These are phyloP conservation scores for Axinella damicornis DNA, from an alignment of 37 sponge, comb jelly and placozoan genomes.

Conservation along the genomic window DNA sequence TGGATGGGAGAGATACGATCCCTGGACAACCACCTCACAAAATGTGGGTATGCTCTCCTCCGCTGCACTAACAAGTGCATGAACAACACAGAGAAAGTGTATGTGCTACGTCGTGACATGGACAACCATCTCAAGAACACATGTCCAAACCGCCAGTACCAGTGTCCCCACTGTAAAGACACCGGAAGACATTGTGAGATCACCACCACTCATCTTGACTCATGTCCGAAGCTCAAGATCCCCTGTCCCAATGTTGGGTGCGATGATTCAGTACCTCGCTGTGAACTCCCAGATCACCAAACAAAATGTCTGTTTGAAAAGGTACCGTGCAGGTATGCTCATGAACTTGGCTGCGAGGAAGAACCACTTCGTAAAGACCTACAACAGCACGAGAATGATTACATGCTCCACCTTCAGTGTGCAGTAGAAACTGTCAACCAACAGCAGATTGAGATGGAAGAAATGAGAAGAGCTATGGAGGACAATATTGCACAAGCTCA, in stretches of 20 bases:
- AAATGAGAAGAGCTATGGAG: no score
- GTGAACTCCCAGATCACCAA: conserved; percentile 14
- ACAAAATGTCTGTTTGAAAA: neutral
- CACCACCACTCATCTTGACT: conserved; percentile 23
- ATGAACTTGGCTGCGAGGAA: conserved; percentile 18
- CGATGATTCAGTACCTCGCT: neutral
- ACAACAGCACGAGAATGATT: conserved; percentile 10
- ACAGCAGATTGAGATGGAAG: conserved; percentile 1
- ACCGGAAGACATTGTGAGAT: conserved; percentile 20
- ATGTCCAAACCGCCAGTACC: conserved; percentile 30
- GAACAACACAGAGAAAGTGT: neutral
- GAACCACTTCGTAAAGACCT: conserved; percentile 2
- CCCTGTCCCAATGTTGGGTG: conserved; percentile 26
- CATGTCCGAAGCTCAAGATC: conserved; percentile 15
- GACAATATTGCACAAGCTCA: no score
- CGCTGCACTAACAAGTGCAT: conserved; percentile 42
- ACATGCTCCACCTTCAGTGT: neutral
- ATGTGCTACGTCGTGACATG: conserved; percentile 20
- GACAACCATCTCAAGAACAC: conserved; percentile 5
- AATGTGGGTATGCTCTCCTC: conserved; percentile 19
- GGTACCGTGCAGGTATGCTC: conserved; percentile 20
- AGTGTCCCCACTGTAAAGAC: conserved; percentile 49
- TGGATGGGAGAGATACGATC: conserved; percentile 37
- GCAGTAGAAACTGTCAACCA: conserved; percentile 31
- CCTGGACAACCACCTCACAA: neutral